Conservation (phyloP, 2,797 vertebrate species). For the Taenioides sp. region DNA sequence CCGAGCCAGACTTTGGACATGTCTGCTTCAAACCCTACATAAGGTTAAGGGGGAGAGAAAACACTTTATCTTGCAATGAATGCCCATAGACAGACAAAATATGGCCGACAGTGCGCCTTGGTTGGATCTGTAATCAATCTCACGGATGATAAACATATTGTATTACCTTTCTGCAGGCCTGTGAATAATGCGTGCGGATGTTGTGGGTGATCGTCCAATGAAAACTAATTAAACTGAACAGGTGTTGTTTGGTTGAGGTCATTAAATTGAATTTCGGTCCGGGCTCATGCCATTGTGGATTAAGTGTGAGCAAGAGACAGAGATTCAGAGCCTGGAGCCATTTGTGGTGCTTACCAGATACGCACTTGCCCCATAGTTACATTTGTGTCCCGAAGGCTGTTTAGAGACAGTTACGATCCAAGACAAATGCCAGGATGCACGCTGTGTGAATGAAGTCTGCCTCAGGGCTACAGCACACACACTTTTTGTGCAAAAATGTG, state of each 20-base stretch:
- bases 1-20: slow-evolving; percentile 9
- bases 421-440: slow-evolving; percentile 44
- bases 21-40: neutral
- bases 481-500: slow-evolving; percentile 22
- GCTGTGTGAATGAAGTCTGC: slow-evolving; percentile 49
- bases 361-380: slow-evolving; percentile 26
- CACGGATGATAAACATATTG: slow-evolving; percentile 54
- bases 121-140: slow-evolving; percentile 55
- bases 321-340: slow-evolving; percentile 26
- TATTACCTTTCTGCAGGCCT: slow-evolving; percentile 54
- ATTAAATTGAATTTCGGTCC: slow-evolving; percentile 64
- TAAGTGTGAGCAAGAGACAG: slow-evolving; percentile 34
- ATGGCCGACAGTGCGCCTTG: slow-evolving; percentile 30
- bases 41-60: neutral
- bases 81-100: slow-evolving; percentile 18
- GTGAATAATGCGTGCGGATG: slow-evolving; percentile 63
- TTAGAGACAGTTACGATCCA: slow-evolving; percentile 44
- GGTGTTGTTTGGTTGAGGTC: slow-evolving; percentile 72
- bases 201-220: slow-evolving; percentile 63
- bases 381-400: slow-evolving; percentile 35
- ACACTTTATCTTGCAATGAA: slow-evolving; percentile 1
- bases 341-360: slow-evolving; percentile 36
- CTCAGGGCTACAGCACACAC: slow-evolving; percentile 35
- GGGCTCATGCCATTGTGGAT: slow-evolving; percentile 36
- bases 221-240: slow-evolving; percentile 75